Percentiles rank a stretch among this genome's conserved stretches.
Evolutionary conservation across 1,140 invertebrate genomes (phyloP).

Genomic region (Teleopsis dalmanni): DNA sequence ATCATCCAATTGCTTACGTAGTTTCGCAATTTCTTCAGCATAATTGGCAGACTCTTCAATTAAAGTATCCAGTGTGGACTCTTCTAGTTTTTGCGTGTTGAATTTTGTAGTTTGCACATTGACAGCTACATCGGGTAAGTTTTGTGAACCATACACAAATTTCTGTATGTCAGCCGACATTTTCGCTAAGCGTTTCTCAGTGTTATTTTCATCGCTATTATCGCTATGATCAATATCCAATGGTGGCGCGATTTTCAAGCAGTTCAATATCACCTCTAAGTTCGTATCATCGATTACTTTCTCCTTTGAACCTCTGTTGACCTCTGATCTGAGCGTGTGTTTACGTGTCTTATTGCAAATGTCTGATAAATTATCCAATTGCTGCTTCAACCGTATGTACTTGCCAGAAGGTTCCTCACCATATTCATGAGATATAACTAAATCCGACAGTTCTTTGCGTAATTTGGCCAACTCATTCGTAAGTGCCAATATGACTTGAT

Average conservation of each 20-base stretch:
- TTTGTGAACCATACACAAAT: constrained; percentile 15
- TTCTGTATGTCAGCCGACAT: constrained; percentile 16
- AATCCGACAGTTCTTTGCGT: constrained; percentile 39
- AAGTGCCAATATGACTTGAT: constrained; percentile 37
- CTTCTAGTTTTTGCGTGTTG: constrained; percentile 15
- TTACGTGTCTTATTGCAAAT: constrained; percentile 36
- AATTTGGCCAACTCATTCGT: constrained; percentile 40
- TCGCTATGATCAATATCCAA: constrained; percentile 7
- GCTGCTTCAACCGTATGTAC: constrained; percentile 37
- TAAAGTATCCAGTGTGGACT: constrained; percentile 30
- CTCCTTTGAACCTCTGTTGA: neutral
- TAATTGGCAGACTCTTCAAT: constrained; percentile 39
- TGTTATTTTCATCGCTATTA: neutral
- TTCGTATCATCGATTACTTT: constrained; percentile 15
- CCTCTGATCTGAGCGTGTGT: constrained; percentile 11
- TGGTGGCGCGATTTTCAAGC: constrained; percentile 13
- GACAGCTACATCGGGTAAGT: constrained; percentile 15
- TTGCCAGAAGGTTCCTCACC: constrained; percentile 40
- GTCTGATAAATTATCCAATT: constrained; percentile 39
- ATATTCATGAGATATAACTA: constrained; percentile 41
- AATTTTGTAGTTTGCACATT: neutral
- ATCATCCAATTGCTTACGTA: constrained; percentile 34
- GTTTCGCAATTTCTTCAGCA: constrained; percentile 37
- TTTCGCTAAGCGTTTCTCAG: constrained; percentile 14
- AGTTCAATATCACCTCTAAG: constrained; percentile 17